phyloP scores from a whole-genome alignment of 1,140 invertebrate species.

The Nephotettix cincticeps region DNA sequence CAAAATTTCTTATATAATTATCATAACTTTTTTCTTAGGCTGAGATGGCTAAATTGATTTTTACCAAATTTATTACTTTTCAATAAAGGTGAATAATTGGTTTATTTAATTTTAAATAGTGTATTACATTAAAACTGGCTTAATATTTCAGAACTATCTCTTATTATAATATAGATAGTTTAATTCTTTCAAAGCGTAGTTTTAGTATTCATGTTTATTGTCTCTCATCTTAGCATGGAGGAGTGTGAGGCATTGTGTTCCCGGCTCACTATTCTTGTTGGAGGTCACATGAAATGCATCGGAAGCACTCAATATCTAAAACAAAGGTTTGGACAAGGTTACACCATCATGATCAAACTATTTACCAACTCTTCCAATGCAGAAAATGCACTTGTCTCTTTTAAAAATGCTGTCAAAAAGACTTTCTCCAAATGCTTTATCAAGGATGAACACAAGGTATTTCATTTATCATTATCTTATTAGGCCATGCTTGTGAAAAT shows the following conservation, averaged over 20 bases:
- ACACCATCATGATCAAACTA: conserved; percentile 49
- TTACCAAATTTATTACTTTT: no score
- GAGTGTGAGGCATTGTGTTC: conserved; percentile 84
- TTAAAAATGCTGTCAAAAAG: background rate
- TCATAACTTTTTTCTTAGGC: no score
- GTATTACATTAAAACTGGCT: no score
- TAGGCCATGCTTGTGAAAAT: background rate
- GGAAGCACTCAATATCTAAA: conserved; percentile 52
- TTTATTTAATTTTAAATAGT: no score
- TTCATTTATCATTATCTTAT: background rate
- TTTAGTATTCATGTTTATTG: no score
- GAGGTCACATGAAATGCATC: conserved; percentile 59
- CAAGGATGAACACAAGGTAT: conserved; percentile 23
- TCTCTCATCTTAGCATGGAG: conserved; percentile 38
- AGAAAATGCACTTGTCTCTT: background rate
- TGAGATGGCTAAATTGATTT: no score
- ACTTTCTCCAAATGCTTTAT: background rate
- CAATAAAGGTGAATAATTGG: no score
- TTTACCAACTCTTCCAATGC: background rate
- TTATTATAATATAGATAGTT: no score
- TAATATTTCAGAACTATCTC: no score
- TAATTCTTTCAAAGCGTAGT: no score
- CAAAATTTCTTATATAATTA: no score
- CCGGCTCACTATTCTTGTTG: conserved; percentile 84
- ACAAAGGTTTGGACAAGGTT: conserved; percentile 49